Percentiles rank a stretch among this genome's conserved stretches.
phyloP scores from a whole-genome alignment of 1,140 invertebrate species.

The Teleogryllus occipitalis region DNA sequence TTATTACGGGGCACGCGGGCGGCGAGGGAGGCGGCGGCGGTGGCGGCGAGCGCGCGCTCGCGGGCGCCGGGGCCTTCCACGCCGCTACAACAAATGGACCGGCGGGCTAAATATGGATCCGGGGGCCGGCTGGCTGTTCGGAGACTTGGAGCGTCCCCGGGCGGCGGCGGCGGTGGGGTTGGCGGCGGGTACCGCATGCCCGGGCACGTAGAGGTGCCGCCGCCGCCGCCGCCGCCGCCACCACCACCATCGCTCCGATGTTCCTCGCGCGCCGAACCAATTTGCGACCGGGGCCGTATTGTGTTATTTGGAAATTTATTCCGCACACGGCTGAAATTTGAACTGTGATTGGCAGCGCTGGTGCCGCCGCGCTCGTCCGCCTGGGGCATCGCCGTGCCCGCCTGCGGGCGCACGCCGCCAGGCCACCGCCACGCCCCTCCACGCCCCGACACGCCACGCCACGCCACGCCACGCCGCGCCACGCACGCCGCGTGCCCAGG shows the following conservation, averaged over 20 bases:
- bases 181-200: background rate
- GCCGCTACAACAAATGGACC: background rate
- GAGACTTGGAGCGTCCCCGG: background rate
- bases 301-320: conserved; percentile 6
- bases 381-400: no score
- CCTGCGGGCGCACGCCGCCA: no score
- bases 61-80: background rate
- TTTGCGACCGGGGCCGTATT: background rate
- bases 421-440: no score
- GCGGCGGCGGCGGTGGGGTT: no score
- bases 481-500: no score
- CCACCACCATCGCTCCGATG: background rate
- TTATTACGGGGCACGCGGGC: background rate
- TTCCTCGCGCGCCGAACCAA: background rate
- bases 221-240: no score
- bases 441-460: no score
- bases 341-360: background rate
- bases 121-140: background rate
- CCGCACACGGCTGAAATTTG: background rate
- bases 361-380: background rate
- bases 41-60: background rate
- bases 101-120: background rate
- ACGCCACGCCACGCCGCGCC: no score
- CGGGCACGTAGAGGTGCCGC: background rate
- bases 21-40: no score